Percentiles rank a stretch among this genome's conserved stretches.
Conservation (phyloP, 2,888 invertebrate genomes). For the Catocala nupta region DNA sequence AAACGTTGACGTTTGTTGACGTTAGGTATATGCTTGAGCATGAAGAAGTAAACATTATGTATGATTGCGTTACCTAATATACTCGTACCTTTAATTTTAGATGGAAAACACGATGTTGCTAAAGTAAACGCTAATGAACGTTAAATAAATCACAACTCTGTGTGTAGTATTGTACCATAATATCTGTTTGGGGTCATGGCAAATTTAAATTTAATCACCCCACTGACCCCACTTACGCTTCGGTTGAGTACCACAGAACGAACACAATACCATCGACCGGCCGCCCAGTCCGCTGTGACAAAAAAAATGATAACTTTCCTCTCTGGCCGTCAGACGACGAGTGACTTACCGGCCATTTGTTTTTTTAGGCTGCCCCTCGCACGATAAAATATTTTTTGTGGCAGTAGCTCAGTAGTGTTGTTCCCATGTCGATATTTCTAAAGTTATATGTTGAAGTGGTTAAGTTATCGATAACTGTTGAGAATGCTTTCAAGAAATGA, state of each 20-base stretch:
- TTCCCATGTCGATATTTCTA: conserved; percentile 54
- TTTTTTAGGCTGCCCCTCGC: conserved; percentile 85
- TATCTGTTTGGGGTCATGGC: background rate
- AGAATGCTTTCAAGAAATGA: no score
- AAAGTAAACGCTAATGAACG: no score
- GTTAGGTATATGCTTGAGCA: no score
- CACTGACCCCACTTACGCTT: background rate
- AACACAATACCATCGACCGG: conserved; percentile 69
- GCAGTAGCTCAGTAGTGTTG: conserved; percentile 76
- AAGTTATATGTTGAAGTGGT: conserved; percentile 22
- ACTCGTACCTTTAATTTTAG: no score
- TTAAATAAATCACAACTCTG: no score
- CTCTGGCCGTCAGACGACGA: conserved; percentile 75
- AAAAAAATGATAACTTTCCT: conserved; percentile 81
- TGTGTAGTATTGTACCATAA: no score
- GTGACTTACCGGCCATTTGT: conserved; percentile 85
- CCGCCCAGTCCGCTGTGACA: conserved; percentile 77
- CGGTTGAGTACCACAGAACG: conserved; percentile 57
- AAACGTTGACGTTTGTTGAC: no score
- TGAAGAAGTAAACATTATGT: no score
- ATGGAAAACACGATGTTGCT: no score
- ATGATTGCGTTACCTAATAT: no score
- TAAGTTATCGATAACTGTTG: no score
- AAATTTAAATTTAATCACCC: background rate
- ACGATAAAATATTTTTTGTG: conserved; percentile 87